A percentile compares a stretch with the other conserved stretches of the same genome.
Evolutionary conservation across 2,888 invertebrate species (phyloP).

Genomic region (Meta bourneti): DNA sequence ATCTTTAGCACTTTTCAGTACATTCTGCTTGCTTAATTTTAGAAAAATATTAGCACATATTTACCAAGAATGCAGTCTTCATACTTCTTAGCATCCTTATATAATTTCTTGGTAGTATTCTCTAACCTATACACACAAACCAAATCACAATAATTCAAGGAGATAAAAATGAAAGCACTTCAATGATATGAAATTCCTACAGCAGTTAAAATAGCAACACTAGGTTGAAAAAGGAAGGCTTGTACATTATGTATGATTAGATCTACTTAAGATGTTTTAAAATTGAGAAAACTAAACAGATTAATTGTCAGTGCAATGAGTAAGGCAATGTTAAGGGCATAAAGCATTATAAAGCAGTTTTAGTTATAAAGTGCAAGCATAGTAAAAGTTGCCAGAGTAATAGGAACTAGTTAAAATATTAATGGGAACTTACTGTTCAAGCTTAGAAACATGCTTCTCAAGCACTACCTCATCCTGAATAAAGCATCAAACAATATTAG

Average conservation of each 20-base stretch:
- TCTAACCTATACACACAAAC: constrained; percentile 54
- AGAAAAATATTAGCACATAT: not conserved
- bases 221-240: not conserved
- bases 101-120: constrained; percentile 65
- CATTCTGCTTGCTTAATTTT: not conserved
- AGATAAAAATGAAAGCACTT: no score
- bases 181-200: not conserved
- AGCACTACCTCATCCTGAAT: constrained; percentile 73
- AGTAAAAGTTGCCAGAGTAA: not conserved
- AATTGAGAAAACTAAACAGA: not conserved
- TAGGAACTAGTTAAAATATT: constrained; percentile 3
- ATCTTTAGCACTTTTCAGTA: not conserved
- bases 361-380: not conserved
- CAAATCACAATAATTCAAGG: not conserved
- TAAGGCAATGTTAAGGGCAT: not conserved
- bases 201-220: not conserved
- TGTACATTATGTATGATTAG: not conserved
- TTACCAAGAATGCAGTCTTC: constrained; percentile 72
- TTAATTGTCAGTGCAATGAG: no score
- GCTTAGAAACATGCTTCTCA: constrained; percentile 75
- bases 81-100: constrained; percentile 75
- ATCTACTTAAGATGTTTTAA: not conserved
- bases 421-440: constrained; percentile 69
- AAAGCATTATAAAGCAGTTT: not conserved
- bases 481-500: constrained; percentile 57